Conservation (phyloP, 2,113 vertebrate species). For the Oncorhynchus kisutch region DNA sequence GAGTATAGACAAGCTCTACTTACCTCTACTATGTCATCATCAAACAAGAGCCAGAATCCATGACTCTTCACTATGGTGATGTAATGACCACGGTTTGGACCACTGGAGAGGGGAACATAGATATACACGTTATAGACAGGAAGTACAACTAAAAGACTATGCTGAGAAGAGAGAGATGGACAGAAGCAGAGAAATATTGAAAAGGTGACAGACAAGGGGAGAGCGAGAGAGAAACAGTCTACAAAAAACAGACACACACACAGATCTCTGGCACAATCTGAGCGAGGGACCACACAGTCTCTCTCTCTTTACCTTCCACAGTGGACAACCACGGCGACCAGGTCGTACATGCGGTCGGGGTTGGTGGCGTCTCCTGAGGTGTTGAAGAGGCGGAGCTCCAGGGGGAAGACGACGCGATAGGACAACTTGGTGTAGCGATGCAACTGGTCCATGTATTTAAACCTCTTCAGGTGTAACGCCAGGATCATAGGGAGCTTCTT, state of each 20-base stretch:
- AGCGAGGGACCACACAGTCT: too few relatives aligned
- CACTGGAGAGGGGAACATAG: conserved; percentile 52
- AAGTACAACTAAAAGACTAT: not conserved
- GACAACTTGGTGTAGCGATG: conserved; percentile 94
- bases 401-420: conserved; percentile 90
- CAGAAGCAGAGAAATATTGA: not conserved
- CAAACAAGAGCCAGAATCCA: conserved; percentile 83
- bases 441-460: conserved; percentile 95
- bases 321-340: conserved; percentile 91
- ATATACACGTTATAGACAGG: not conserved
- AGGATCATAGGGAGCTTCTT: conserved; percentile 80
- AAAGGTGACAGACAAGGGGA: not conserved
- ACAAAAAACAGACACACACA: conserved; percentile 1
- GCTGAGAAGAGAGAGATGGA: not conserved
- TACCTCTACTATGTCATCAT: conserved; percentile 85
- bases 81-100: conserved; percentile 82
- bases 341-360: conserved; percentile 89
- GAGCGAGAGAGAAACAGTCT: not conserved
- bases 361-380: conserved; percentile 92
- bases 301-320: conserved; percentile 81
- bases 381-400: conserved; percentile 92
- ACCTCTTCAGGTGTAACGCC: conserved; percentile 77
- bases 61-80: conserved; percentile 86
- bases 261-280: not conserved
- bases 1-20: conserved; percentile 4